A percentile compares a stretch with the other conserved stretches of the same genome.
phyloP scores from a whole-genome alignment of 2,113 vertebrate species.

The Cryptomyrus ogoouensis region DNA sequence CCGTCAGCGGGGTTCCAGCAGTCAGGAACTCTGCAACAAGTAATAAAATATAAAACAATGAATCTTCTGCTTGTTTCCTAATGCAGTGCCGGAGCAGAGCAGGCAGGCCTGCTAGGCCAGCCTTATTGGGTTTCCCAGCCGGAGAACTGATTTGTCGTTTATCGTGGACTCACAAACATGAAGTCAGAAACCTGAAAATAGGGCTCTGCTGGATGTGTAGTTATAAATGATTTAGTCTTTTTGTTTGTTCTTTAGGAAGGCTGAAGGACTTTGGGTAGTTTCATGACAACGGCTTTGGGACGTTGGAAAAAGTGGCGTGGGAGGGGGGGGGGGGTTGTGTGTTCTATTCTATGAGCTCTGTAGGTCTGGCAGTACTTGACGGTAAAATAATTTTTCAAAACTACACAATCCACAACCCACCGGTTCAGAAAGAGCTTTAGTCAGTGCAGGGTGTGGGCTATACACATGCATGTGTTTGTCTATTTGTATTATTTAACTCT shows the following conservation, averaged over 20 bases:
- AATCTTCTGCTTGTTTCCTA: slow-evolving; percentile 13
- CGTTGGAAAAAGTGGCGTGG: neutral
- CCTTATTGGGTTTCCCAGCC: slow-evolving; percentile 12
- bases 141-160: slow-evolving; percentile 1
- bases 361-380: neutral
- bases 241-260: neutral
- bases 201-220: neutral
- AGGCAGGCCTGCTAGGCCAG: neutral
- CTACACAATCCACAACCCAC: neutral
- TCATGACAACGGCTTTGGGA: neutral
- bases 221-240: neutral
- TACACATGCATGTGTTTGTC: neutral
- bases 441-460: neutral
- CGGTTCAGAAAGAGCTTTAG: neutral
- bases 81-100: neutral
- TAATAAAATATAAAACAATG: slow-evolving; percentile 19
- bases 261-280: neutral
- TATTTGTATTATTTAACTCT: neutral
- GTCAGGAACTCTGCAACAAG: slow-evolving; percentile 18
- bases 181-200: neutral
- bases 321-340: neutral
- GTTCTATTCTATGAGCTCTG: neutral
- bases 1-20: neutral
- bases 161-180: neutral
- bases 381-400: neutral